A percentile compares a stretch with the other conserved stretches of the same genome.
Evolutionary conservation across 2,113 vertebrate species (phyloP).

Genomic region (Progne subis): DNA sequence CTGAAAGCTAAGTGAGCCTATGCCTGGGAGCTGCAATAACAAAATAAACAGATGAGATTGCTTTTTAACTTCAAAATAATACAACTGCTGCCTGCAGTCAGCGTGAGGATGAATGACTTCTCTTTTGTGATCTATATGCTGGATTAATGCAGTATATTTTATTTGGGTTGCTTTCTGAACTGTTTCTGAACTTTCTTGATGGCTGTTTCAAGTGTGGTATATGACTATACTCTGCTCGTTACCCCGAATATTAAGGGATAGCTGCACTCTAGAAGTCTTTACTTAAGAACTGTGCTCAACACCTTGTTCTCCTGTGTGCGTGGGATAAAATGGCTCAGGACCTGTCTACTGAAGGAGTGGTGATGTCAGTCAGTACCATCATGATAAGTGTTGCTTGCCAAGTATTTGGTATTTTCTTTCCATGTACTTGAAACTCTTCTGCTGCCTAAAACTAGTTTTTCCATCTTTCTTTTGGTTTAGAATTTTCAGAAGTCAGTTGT

Average conservation of each 20-base stretch:
- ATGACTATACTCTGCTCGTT: neutral
- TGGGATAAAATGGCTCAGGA: neutral
- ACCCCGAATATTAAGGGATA: neutral
- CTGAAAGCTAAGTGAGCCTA: constrained; percentile 41
- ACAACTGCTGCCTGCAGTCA: constrained; percentile 5
- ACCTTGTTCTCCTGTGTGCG: neutral
- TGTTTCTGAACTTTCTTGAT: neutral
- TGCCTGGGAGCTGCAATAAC: constrained; percentile 39
- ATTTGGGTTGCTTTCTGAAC: neutral
- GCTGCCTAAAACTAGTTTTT: neutral
- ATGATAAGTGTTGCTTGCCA: neutral
- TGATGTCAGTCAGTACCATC: neutral
- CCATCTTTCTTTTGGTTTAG: neutral
- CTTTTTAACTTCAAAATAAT: constrained; percentile 43
- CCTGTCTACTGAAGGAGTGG: neutral
- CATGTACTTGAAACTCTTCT: neutral
- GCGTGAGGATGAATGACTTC: neutral
- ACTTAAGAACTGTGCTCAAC: neutral
- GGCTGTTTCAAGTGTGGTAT: neutral
- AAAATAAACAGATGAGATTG: constrained; percentile 40
- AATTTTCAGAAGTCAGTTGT: neutral
- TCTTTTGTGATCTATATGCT: neutral
- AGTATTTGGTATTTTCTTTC: neutral
- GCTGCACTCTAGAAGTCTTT: neutral
- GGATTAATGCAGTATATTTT: constrained; percentile 2